phyloP scores from a whole-genome alignment of 2,888 invertebrate species.

The Aspidiotus rigidus region DNA sequence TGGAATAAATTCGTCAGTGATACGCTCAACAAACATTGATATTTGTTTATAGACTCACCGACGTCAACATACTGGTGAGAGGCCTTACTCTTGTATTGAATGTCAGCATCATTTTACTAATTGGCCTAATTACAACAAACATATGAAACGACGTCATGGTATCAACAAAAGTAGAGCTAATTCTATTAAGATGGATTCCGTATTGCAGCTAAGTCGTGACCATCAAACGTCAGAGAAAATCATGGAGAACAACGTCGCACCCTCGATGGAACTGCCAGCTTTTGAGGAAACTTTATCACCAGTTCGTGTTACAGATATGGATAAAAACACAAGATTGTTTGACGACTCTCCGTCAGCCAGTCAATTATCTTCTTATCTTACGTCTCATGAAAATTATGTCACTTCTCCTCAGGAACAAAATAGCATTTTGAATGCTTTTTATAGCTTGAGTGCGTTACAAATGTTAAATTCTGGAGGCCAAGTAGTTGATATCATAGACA shows the following conservation, averaged over 20 bases:
- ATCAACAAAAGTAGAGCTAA: slow-evolving; percentile 38
- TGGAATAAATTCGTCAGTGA: not conserved
- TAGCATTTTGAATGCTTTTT: slow-evolving; percentile 24
- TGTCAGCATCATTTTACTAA: slow-evolving; percentile 68
- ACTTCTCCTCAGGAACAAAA: slow-evolving; percentile 12
- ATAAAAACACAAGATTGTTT: slow-evolving; percentile 22
- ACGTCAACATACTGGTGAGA: slow-evolving; percentile 56
- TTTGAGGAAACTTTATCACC: slow-evolving; percentile 23
- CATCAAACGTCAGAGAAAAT: not conserved
- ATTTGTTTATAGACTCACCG: slow-evolving; percentile 51
- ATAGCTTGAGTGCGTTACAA: slow-evolving; percentile 19
- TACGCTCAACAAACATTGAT: not conserved
- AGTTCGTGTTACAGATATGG: slow-evolving; percentile 1
- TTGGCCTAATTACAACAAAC: slow-evolving; percentile 75
- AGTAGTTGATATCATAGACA: slow-evolving; percentile 15
- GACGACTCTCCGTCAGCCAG: not conserved
- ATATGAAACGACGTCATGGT: slow-evolving; percentile 64
- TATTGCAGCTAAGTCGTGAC: not conserved
- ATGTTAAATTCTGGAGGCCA: slow-evolving; percentile 3
- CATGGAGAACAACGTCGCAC: not conserved
- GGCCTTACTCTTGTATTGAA: slow-evolving; percentile 62
- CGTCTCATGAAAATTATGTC: slow-evolving; percentile 13
- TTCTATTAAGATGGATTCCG: slow-evolving; percentile 31
- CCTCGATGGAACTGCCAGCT: slow-evolving; percentile 14
- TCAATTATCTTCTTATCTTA: slow-evolving; percentile 9